Conservation (phyloP, 1,140 invertebrate genomes). For the Drosophila sp. region DNA sequence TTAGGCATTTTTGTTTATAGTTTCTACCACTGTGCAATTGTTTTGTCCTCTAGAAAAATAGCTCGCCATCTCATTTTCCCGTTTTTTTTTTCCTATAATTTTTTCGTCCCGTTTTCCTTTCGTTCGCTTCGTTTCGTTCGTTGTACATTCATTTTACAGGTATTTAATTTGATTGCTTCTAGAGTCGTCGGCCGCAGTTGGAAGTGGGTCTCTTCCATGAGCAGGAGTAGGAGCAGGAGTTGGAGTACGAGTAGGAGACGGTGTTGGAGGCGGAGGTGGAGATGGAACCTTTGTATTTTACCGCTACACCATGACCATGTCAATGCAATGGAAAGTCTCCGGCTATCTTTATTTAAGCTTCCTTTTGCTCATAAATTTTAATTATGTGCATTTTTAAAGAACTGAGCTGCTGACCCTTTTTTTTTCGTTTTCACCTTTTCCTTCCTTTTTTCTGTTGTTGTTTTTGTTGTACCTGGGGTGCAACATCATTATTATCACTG, state of each 20-base stretch:
- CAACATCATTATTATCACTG: slow-evolving; percentile 23
- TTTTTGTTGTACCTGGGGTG: slow-evolving; percentile 12
- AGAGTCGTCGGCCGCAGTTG: neutral
- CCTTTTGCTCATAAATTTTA: slow-evolving; percentile 50
- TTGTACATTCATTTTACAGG: slow-evolving; percentile 26
- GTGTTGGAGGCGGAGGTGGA: neutral
- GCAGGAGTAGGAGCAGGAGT: neutral
- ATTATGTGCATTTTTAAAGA: slow-evolving; percentile 60
- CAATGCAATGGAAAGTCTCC: slow-evolving; percentile 11
- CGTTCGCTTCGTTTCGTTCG: neutral
- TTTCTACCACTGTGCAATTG: no score
- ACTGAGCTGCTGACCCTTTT: slow-evolving; percentile 33
- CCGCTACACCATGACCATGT: slow-evolving; percentile 8
- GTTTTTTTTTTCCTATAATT: slow-evolving; percentile 33
- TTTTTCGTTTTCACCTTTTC: neutral
- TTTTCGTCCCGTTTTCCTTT: slow-evolving; percentile 23
- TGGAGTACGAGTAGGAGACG: neutral
- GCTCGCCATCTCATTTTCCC: neutral
- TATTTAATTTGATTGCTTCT: slow-evolving; percentile 53
- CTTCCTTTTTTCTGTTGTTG: neutral
- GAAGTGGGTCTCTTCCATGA: no score
- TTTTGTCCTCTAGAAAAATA: no score
- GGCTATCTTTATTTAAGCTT: slow-evolving; percentile 45
- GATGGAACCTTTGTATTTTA: neutral
- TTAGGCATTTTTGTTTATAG: no score